Conservation (phyloP, 2,113 vertebrate species). For the Crotalus viridis region DNA sequence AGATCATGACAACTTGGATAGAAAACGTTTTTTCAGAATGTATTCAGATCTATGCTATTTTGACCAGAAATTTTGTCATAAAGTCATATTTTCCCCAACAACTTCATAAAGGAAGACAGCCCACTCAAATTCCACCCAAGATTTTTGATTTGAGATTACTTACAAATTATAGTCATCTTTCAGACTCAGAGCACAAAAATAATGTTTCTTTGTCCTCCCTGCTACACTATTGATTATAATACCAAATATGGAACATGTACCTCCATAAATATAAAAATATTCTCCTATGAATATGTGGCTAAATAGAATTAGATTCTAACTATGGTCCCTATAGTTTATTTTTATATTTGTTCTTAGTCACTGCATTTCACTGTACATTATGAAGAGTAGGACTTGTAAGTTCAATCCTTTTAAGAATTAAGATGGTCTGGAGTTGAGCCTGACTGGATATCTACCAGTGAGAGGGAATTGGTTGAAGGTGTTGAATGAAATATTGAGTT, state of each 20-base stretch:
- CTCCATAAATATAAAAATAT: background rate
- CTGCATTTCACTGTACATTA: background rate
- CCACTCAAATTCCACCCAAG: background rate
- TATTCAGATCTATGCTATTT: background rate
- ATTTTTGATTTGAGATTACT: background rate
- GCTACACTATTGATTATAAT: background rate
- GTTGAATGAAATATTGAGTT: background rate
- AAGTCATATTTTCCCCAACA: background rate
- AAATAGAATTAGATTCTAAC: background rate
- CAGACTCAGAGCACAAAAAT: background rate
- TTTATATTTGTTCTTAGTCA: background rate
- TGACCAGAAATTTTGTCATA: background rate
- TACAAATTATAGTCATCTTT: constrained; percentile 21
- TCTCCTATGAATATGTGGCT: background rate
- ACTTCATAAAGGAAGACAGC: background rate
- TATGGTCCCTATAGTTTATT: background rate
- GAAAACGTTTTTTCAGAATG: background rate
- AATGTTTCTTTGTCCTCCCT: background rate
- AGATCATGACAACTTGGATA: background rate
- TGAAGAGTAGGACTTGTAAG: background rate
- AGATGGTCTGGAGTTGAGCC: background rate
- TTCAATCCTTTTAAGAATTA: background rate
- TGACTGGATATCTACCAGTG: background rate
- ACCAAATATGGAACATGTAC: background rate
- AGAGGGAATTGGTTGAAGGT: background rate